Evolutionary conservation across 2,888 invertebrate species (phyloP).

Genomic region (Crepidodera aurea): DNA sequence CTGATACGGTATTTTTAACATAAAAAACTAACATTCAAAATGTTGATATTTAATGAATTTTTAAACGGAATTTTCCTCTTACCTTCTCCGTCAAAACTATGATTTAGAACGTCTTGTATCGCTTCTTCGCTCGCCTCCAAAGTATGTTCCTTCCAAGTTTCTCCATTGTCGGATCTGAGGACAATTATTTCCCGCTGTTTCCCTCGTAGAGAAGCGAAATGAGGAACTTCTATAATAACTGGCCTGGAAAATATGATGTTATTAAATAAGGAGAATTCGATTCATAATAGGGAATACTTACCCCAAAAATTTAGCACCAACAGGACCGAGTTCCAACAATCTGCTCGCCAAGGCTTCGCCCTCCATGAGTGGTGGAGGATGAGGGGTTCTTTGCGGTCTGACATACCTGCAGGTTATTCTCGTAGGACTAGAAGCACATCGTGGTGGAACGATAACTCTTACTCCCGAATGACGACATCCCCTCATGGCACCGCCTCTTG

Average conservation of each 20-base stretch:
- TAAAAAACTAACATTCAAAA: too few relatives aligned
- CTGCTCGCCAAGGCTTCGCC: conserved; percentile 97
- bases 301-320: conserved; percentile 96
- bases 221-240: conserved; percentile 94
- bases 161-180: conserved; percentile 95
- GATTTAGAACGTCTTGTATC: conserved; percentile 90
- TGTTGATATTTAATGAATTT: too few relatives aligned
- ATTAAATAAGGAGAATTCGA: too few relatives aligned
- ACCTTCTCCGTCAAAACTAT: conserved; percentile 88
- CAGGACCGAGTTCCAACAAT: conserved; percentile 93
- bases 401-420: conserved; percentile 95
- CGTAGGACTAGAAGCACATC: conserved; percentile 94
- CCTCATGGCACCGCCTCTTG: conserved; percentile 98
- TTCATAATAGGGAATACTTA: too few relatives aligned
- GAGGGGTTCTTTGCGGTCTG: conserved; percentile 73
- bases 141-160: conserved; percentile 97
- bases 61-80: too few relatives aligned
- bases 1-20: too few relatives aligned
- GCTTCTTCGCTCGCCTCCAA: conserved; percentile 86
- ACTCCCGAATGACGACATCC: conserved; percentile 98
- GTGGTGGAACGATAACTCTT: conserved; percentile 94
- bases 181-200: conserved; percentile 96
- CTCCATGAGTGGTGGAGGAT: conserved; percentile 97
- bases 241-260: conserved; percentile 75
- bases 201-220: conserved; percentile 93